Conservation (phyloP, 2,888 invertebrate genomes). For the Aspidiotus rigidus region DNA sequence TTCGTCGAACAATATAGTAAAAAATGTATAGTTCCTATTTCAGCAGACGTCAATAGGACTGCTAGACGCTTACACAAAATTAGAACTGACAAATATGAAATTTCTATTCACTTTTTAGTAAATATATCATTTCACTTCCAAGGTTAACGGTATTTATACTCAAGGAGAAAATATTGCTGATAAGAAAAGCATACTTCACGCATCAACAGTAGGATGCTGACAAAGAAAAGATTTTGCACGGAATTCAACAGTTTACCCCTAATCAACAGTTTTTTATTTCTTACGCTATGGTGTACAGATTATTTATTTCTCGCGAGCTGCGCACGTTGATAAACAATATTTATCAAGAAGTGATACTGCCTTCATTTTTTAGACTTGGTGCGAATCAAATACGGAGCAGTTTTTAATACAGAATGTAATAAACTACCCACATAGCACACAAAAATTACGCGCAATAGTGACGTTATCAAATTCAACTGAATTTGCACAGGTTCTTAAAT, state of each 20-base stretch:
- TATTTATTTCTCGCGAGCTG: too few species aligned
- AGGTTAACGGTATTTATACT: constrained; percentile 65
- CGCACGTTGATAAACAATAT: not conserved
- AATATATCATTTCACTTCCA: too few species aligned
- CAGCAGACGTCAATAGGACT: constrained; percentile 17
- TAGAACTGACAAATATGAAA: too few species aligned
- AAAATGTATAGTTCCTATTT: constrained; percentile 42
- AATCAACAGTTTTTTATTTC: constrained; percentile 73
- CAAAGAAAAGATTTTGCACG: constrained; percentile 51
- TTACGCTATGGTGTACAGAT: constrained; percentile 56
- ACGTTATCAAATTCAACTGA: constrained; percentile 59
- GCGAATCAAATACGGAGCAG: constrained; percentile 66
- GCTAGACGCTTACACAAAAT: too few species aligned
- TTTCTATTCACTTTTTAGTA: too few species aligned
- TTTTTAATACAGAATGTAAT: constrained; percentile 56
- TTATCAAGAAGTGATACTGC: not conserved
- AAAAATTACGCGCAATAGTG: constrained; percentile 60
- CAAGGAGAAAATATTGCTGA: constrained; percentile 86
- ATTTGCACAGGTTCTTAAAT: constrained; percentile 69
- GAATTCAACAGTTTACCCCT: constrained; percentile 55
- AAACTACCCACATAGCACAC: constrained; percentile 62
- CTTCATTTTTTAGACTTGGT: constrained; percentile 62
- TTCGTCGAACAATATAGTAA: constrained; percentile 63
- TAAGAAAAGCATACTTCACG: constrained; percentile 68
- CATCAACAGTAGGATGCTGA: constrained; percentile 48